phyloP scores from a whole-genome alignment of 2,888 invertebrate genomes.

The Catocala sponsa region DNA sequence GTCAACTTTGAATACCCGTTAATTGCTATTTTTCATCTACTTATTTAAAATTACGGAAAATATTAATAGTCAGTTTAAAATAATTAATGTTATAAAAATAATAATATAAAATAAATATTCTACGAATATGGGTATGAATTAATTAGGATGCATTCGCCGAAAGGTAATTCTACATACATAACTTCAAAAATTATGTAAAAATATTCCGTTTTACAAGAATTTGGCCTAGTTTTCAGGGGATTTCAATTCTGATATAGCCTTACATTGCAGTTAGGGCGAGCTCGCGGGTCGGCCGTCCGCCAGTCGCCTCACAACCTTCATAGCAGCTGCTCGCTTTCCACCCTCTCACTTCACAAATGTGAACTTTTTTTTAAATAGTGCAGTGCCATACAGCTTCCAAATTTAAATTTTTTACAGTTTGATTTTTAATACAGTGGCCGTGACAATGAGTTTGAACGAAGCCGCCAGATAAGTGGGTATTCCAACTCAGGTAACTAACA shows the following conservation, averaged over 20 bases:
- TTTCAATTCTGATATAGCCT: conserved; percentile 24
- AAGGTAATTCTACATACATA: no score
- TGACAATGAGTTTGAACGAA: conserved; percentile 67
- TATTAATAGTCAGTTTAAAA: no score
- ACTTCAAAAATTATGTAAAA: not conserved
- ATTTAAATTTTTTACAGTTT: conserved; percentile 44
- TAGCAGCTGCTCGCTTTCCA: conserved; percentile 58
- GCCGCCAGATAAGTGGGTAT: conserved; percentile 61
- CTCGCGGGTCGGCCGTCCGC: conserved; percentile 36
- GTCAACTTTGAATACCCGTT: no score
- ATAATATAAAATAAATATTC: no score
- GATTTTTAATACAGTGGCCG: conserved; percentile 49
- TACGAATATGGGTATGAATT: no score
- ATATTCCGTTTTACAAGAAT: conserved; percentile 11
- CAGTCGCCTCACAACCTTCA: conserved; percentile 70
- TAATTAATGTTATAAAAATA: no score
- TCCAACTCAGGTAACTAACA: conserved; percentile 27
- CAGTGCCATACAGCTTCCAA: conserved; percentile 56
- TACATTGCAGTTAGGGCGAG: conserved; percentile 26
- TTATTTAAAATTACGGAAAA: no score
- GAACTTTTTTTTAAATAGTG: conserved; percentile 77
- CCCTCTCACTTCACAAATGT: conserved; percentile 65
- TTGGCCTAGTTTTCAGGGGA: conserved; percentile 30
- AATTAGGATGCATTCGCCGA: no score
- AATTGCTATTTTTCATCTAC: no score